Evolutionary conservation across 2,113 vertebrate genomes (phyloP), one percentile per base, ranked within the genome.

Genomic region (Oncorhynchus kisutch): DNA sequence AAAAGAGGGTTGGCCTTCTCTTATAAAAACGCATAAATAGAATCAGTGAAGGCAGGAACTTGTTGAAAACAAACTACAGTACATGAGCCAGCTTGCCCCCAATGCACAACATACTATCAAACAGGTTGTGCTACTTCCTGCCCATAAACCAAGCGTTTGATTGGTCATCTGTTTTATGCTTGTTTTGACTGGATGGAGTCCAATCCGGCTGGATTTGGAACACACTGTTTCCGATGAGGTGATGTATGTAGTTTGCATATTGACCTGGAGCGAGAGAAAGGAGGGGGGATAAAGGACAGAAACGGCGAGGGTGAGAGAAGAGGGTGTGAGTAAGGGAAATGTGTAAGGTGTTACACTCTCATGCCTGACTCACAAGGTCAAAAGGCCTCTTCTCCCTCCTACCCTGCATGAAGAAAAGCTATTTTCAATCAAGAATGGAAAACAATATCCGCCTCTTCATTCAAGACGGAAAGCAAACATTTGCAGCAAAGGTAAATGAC

Each of bases 151-250:
- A 64, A 51, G 9, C 1, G 65, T 45, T 89, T 90, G 88, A 92
- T 88, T 92, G 88, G 89, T 82, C 84, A 87, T 74, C 86, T 73
- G 84, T 88, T 86, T 45, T 90, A 74, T 87, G 87, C 87, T 91
- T 92, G 91, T 90, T 92, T 88, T 87, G 87, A 85, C 88, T 92
- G 90, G 89, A 87, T 74, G 80, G 5, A 65, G 82, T 85, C 88
- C 90, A 91, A 83, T 80, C 86, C 69, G 2, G 80, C 78, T 66
- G 84, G 82, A 85, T 18, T 65, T 78, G 84, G 14, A 84, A 85
- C 81, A 78, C 81, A 76, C 73, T 71, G 11, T 39, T 65, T 70
- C 31, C 64, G 76, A 18, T 64, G 34, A 74, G 74, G 27, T 67
- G 22, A 79, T 81, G 77, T 82, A 76, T 85, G 81, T 86, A 85